phyloP scores from a whole-genome alignment of 2,113 vertebrate species.

The Cyprinodon brontotheroides region DNA sequence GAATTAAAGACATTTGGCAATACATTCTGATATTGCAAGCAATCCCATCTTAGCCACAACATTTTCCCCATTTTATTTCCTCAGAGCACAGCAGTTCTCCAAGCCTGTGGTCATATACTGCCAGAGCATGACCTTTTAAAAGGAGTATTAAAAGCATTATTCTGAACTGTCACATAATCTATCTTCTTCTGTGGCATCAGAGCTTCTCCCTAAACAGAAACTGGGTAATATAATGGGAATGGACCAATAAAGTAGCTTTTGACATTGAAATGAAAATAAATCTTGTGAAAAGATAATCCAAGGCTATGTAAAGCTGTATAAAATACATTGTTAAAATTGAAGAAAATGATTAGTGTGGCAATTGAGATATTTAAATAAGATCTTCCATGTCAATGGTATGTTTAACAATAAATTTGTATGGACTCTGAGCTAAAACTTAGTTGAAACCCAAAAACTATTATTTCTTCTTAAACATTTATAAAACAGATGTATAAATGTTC shows the following conservation, averaged over 20 bases:
- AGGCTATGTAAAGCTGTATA: not conserved
- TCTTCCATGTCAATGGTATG: too few relatives aligned
- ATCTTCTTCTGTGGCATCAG: not conserved
- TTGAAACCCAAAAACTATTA: not conserved
- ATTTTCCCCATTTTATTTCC: not conserved
- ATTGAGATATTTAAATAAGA: not conserved
- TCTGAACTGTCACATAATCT: slow-evolving; percentile 10
- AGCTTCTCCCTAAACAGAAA: not conserved
- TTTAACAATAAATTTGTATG: too few relatives aligned
- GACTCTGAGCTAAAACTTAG: not conserved
- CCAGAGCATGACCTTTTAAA: slow-evolving; percentile 15
- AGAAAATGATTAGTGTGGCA: not conserved
- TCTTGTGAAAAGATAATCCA: not conserved
- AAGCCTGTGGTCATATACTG: not conserved
- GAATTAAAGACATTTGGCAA: not conserved
- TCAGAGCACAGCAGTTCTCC: not conserved
- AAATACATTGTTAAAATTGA: not conserved
- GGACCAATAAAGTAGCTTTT: not conserved
- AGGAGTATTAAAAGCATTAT: slow-evolving; percentile 3
- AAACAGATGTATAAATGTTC: slow-evolving; percentile 4
- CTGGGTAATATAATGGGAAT: not conserved
- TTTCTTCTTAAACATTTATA: not conserved
- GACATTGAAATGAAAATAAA: not conserved
- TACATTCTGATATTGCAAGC: not conserved
- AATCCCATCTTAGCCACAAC: not conserved